Evolutionary conservation across 2,113 vertebrate genomes (phyloP).

Genomic region (Oncorhynchus kisutch): DNA sequence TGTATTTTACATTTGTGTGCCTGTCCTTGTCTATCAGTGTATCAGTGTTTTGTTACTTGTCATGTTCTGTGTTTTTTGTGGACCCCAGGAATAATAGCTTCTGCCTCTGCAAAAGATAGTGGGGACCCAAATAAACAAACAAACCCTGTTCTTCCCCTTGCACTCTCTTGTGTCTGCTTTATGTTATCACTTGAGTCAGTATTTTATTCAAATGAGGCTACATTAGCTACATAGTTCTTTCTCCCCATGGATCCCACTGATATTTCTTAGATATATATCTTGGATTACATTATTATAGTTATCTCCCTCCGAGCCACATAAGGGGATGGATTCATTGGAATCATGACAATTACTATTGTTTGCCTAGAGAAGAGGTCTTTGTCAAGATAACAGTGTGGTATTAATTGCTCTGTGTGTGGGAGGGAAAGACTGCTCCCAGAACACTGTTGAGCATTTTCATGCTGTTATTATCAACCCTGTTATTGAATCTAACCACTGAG

Average conservation of each 20-base stretch:
- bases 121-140: too few species aligned
- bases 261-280: background rate
- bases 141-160: background rate
- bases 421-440: background rate
- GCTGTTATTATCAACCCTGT: background rate
- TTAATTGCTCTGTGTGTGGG: slow-evolving; percentile 4
- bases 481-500: background rate
- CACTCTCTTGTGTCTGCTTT: background rate
- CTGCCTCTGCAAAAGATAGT: background rate
- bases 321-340: background rate
- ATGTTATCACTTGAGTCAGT: background rate
- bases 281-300: background rate
- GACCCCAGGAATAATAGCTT: background rate
- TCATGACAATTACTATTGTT: background rate
- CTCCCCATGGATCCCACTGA: background rate
- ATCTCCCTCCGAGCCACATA: background rate
- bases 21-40: too few species aligned
- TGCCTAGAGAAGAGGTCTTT: background rate
- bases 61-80: too few species aligned
- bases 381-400: background rate
- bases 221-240: background rate
- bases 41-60: too few species aligned
- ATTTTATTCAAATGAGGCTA: background rate
- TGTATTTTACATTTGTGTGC: too few species aligned
- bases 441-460: background rate